A percentile compares a stretch with the other conserved stretches of the same genome.
Evolutionary conservation across 2,888 invertebrate species (phyloP).

Genomic region (Macrophya annulata): DNA sequence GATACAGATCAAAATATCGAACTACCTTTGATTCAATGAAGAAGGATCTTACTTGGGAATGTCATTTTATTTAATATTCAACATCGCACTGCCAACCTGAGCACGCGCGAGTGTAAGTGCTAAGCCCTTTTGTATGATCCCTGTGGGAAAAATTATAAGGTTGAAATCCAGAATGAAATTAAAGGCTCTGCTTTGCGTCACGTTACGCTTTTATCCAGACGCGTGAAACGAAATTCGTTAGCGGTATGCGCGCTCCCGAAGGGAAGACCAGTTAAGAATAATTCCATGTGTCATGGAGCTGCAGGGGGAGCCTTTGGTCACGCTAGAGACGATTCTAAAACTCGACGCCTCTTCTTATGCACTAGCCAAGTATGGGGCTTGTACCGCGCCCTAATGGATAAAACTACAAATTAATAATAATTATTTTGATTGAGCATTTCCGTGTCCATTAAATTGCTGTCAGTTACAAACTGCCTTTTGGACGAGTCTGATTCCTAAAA

Average conservation of each 20-base stretch:
- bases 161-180: conserved; percentile 48
- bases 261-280: conserved; percentile 54
- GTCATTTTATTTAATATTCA: neutral
- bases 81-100: neutral
- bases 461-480: conserved; percentile 52
- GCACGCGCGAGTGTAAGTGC: conserved; percentile 15
- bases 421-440: conserved; percentile 73
- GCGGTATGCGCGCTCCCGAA: conserved; percentile 18
- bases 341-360: conserved; percentile 61
- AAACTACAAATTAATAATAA: conserved; percentile 67
- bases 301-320: conserved; percentile 57
- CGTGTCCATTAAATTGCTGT: conserved; percentile 60
- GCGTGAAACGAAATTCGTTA: conserved; percentile 68
- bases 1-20: conserved; percentile 32
- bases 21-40: neutral
- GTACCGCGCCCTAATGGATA: conserved; percentile 52
- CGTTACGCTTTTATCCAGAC: conserved; percentile 60
- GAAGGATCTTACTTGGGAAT: neutral
- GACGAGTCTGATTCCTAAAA: conserved; percentile 48
- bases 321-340: conserved; percentile 62
- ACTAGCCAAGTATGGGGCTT: conserved; percentile 64
- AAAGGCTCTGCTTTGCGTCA: conserved; percentile 36
- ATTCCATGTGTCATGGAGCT: conserved; percentile 52
- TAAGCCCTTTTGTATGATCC: conserved; percentile 14
- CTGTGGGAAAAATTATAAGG: conserved; percentile 32